Evolutionary conservation across 2,888 invertebrate species (phyloP).

Genomic region (Limnephilus auricula): DNA sequence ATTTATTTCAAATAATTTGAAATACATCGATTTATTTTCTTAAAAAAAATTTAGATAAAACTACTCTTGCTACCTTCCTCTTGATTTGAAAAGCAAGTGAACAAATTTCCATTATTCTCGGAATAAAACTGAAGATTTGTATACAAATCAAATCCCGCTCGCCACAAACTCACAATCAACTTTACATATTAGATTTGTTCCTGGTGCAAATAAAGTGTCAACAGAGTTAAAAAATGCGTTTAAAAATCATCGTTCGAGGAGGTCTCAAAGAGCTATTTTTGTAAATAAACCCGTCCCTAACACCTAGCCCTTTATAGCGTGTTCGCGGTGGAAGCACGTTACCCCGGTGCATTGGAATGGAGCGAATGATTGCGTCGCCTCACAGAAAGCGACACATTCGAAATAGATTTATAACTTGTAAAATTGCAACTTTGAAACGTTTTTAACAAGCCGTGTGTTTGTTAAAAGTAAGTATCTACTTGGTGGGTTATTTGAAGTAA

Average conservation of each 20-base stretch:
- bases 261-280: no score
- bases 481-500: not conserved
- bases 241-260: not conserved
- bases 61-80: no score
- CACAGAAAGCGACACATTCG: not conserved
- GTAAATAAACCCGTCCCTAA: not conserved
- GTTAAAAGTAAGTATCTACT: not conserved
- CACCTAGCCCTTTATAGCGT: not conserved
- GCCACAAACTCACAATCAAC: no score
- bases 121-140: no score
- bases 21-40: no score
- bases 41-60: no score
- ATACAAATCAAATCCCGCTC: no score
- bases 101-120: no score
- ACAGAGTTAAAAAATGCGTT: not conserved
- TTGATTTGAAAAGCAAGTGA: no score
- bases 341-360: not conserved
- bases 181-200: not conserved
- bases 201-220: not conserved
- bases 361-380: not conserved
- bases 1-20: no score
- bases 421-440: no score
- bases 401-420: not conserved
- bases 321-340: not conserved
- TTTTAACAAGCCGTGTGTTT: no score